Base-by-base conservation (phyloP, 2,888 invertebrate species). In the Odontomyia ornata region DNA sequence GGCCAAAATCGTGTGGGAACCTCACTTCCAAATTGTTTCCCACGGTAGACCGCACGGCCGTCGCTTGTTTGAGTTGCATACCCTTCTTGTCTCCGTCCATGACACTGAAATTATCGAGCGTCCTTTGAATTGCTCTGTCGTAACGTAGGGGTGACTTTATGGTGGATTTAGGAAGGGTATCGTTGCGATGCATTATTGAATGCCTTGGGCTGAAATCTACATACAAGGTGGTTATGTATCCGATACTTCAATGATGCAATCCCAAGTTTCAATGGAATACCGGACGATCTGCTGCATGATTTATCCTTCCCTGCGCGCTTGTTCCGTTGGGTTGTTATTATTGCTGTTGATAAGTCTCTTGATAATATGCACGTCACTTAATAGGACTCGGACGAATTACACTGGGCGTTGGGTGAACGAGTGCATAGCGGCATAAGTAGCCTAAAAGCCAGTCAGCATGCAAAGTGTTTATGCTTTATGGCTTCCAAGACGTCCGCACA, bases 1-100 rank as follows among this genome's bases (percentile, higher is more conserved):
- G 77, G 77, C 73, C 77, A 64, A 77, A 77, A 62, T 77, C 77
- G 77, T 77, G 77, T 77, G 77, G 77, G 77, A 77, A 77, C 77
- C 77, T 77, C 77, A 73, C 77, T 77, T 77, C 77, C 56, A 77
- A 77, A 77, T 77, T 77, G 77, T 77, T 77, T 77, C 77, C 77
- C 77, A 77, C 77, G 77, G 64, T 73, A 69, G 62, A 47, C 28
- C 64, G 27, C 23, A 46, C 46, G 36, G 27, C n/a, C 64, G 30
- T 15, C 25, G 43, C 43, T 56, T 56, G 18, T 56, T 56, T 52
- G 28, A 27, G 52, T 11, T 72, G 28, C n/a, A 18, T 28, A 30
- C 72, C 57, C 72, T 56, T 28, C 56, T 15, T 21, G 72, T 30
- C 30, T 7, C 43, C 46, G 62, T n/a, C 36, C 21, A 25, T 60